These are phyloP conservation scores for Diachasma alloeum DNA, from an alignment of 1,140 invertebrate genomes.

Conservation along the genomic window DNA sequence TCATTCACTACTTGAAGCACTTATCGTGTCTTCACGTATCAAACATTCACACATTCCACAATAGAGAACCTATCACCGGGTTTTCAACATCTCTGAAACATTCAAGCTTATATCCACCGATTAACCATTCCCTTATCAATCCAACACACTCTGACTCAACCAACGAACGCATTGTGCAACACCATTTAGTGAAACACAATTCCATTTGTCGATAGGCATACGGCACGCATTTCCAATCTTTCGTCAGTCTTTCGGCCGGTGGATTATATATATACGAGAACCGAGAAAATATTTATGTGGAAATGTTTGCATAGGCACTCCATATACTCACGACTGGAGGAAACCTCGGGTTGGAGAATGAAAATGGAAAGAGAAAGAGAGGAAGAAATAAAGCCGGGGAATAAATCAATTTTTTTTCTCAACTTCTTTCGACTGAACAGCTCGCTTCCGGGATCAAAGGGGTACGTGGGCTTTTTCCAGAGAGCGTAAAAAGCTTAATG, in stretches of 20 bases:
- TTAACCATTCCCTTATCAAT: background rate
- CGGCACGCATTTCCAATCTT: background rate
- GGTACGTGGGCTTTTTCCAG: background rate
- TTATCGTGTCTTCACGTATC: no score
- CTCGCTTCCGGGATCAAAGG: background rate
- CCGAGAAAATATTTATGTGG: background rate
- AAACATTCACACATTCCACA: no score
- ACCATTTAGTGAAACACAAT: constrained; percentile 2
- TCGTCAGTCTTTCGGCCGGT: background rate
- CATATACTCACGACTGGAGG: background rate
- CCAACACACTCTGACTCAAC: background rate
- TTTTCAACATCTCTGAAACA: no score
- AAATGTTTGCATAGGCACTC: background rate
- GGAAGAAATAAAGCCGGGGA: background rate
- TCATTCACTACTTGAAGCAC: no score
- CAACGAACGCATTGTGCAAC: background rate
- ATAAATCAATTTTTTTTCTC: constrained; percentile 1
- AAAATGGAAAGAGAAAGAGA: background rate
- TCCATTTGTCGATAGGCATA: background rate
- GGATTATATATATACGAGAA: background rate
- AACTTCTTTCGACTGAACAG: background rate
- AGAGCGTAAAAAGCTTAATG: background rate
- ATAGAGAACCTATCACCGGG: no score
- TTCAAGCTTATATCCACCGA: background rate
- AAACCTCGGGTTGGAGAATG: no score